These are phyloP conservation scores for Elachura formosa DNA, from an alignment of 2,113 vertebrate genomes.

Conservation along the genomic window DNA sequence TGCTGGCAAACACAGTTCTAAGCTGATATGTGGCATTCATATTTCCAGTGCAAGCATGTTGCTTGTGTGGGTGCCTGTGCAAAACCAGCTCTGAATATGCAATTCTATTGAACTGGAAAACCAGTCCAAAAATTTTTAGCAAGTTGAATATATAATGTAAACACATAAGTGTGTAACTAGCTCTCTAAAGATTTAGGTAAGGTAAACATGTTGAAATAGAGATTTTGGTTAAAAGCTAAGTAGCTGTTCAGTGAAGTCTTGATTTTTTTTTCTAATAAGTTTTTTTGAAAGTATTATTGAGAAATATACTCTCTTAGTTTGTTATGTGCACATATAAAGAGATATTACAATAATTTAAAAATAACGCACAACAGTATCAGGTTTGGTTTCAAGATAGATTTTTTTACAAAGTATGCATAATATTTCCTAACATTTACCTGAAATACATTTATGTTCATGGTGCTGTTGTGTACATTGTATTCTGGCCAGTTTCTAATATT, in stretches of 20 bases:
- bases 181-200: background rate
- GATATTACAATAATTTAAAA: background rate
- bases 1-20: background rate
- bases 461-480: background rate
- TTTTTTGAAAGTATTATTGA: background rate
- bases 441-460: background rate
- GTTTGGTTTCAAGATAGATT: background rate
- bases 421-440: background rate
- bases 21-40: background rate
- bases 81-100: background rate
- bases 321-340: background rate
- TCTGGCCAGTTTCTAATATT: background rate
- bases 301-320: background rate
- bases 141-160: background rate
- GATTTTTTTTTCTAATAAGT: background rate
- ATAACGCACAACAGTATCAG: fast-evolving
- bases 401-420: background rate
- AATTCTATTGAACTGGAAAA: background rate
- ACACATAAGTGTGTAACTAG: fast-evolving
- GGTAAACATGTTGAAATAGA: background rate
- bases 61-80: background rate
- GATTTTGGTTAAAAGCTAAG: background rate
- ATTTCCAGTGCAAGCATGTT: background rate
- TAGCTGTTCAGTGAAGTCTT: background rate
- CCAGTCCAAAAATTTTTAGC: background rate